Conservation (phyloP, 2,797 vertebrate genomes). For the Neopelma chrysocephalum region DNA sequence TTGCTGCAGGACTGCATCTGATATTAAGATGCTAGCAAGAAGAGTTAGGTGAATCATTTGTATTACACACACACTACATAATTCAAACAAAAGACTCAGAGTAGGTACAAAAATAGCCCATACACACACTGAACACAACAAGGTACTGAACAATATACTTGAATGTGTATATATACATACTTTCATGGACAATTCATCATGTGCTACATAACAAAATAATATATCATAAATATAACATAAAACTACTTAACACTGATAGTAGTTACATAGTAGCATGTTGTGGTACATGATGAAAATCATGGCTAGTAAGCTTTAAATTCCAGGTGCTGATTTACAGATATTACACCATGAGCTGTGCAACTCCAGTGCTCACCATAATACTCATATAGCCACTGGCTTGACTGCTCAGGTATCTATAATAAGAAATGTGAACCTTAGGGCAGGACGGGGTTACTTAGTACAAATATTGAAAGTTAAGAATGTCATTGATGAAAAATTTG, state of each 20-base stretch:
- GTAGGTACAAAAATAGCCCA: background rate
- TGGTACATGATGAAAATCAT: background rate
- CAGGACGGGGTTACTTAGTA: rapidly evolving
- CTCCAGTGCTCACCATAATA: background rate
- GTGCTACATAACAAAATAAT: background rate
- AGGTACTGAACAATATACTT: background rate
- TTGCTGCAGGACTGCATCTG: background rate
- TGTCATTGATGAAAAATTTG: too few relatives aligned
- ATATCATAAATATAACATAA: background rate
- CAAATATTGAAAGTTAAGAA: background rate
- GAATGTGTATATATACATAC: background rate
- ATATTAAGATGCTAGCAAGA: background rate
- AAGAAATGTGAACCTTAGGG: background rate
- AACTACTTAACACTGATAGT: background rate
- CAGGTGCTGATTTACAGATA: background rate
- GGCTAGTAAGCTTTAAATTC: background rate
- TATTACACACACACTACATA: background rate
- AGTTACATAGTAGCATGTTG: background rate
- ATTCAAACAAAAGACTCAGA: background rate
- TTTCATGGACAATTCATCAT: background rate
- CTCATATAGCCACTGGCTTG: background rate
- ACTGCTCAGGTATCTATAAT: background rate
- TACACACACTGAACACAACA: background rate
- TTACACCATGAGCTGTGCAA: background rate
- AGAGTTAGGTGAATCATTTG: background rate